These are phyloP conservation scores for Doris montereyensis DNA, from an alignment of 2,888 invertebrate species.

Conservation along the genomic window DNA sequence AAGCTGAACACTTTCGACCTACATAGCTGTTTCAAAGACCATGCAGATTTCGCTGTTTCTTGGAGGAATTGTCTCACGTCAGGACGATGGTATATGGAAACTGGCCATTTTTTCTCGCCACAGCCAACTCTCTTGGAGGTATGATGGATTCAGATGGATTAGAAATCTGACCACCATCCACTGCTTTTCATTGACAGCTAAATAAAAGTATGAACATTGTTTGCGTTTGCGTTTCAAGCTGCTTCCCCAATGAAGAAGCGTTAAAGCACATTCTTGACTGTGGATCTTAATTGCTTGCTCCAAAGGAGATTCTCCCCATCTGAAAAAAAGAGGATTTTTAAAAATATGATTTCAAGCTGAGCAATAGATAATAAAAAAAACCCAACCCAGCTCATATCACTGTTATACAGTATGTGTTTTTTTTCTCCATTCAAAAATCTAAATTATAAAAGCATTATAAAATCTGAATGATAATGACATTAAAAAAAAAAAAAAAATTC, in stretches of 20 bases:
- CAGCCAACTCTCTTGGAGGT: constrained; percentile 64
- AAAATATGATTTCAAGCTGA: too few species aligned
- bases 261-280: constrained; percentile 64
- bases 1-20: constrained; percentile 54
- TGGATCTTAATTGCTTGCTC: constrained; percentile 65
- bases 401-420: too few species aligned
- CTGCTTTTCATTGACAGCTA: constrained; percentile 62
- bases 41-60: constrained; percentile 46
- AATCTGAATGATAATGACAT: too few species aligned
- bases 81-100: constrained; percentile 63
- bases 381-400: too few species aligned
- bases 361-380: too few species aligned
- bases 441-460: too few species aligned
- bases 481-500: too few species aligned
- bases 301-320: constrained; percentile 62
- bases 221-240: constrained; percentile 48
- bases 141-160: constrained; percentile 57
- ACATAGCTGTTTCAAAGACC: constrained; percentile 54
- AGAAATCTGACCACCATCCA: constrained; percentile 57
- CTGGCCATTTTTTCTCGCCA: constrained; percentile 54
- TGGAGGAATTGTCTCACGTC: constrained; percentile 58
- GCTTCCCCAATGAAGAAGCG: constrained; percentile 65
- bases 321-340: neutral
- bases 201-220: constrained; percentile 55
- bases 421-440: too few species aligned